Evolutionary conservation across 2,113 vertebrate genomes (phyloP).

Genomic region (Catharus minimus): DNA sequence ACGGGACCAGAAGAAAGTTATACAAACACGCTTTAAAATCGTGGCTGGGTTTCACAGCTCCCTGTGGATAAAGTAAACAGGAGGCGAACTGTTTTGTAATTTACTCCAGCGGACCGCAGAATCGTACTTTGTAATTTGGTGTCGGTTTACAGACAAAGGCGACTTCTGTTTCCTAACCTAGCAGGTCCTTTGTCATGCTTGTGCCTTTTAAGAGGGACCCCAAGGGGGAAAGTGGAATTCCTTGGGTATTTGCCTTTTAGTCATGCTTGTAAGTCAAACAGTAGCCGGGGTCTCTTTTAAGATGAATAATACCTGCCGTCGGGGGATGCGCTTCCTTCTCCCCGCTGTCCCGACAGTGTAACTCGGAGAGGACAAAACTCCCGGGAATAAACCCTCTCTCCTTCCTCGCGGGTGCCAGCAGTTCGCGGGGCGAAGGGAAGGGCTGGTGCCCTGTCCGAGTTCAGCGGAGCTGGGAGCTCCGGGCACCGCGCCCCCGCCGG

Average conservation of each 20-base stretch:
- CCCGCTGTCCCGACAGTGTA: not conserved
- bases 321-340: not conserved
- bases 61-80: conserved; percentile 6
- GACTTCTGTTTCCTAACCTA: conserved; percentile 61
- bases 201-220: conserved; percentile 55
- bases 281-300: not conserved
- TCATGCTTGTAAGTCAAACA: conserved; percentile 50
- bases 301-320: conserved; percentile 33
- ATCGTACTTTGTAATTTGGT: conserved; percentile 66
- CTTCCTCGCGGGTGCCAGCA: not conserved
- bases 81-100: conserved; percentile 53
- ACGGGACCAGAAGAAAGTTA: not conserved
- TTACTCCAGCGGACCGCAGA: conserved; percentile 44
- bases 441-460: not conserved
- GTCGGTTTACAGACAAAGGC: conserved; percentile 68
- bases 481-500: not conserved
- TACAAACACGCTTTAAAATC: conserved; percentile 20
- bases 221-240: conserved; percentile 41
- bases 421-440: too few relatives aligned
- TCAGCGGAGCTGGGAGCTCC: not conserved
- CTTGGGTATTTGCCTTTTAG: conserved; percentile 53
- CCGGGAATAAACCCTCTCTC: not conserved
- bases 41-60: conserved; percentile 24
- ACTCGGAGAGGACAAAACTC: not conserved
- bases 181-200: conserved; percentile 46